A percentile compares a stretch with the other conserved stretches of the same genome.
Evolutionary conservation across 2,888 invertebrate genomes (phyloP).

Genomic region (Campoplex nolae): DNA sequence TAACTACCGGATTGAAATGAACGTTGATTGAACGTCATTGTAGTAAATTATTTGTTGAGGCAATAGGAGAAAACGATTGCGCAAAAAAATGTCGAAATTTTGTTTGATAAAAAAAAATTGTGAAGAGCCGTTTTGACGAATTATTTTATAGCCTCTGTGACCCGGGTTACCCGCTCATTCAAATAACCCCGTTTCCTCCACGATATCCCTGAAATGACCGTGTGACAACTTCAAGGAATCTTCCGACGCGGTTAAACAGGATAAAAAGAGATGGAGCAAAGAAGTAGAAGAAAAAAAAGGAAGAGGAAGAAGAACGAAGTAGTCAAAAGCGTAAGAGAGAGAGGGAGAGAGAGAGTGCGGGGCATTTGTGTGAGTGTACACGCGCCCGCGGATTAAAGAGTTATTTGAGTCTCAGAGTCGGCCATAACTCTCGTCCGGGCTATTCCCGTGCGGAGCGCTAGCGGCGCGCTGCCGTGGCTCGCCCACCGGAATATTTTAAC

Average conservation of each 20-base stretch:
- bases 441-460: constrained; percentile 81
- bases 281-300: constrained; percentile 41
- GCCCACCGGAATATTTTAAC: constrained; percentile 84
- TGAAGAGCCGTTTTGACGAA: not conserved
- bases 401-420: constrained; percentile 84
- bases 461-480: constrained; percentile 73
- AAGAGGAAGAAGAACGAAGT: constrained; percentile 34
- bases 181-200: constrained; percentile 3
- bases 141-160: constrained; percentile 1
- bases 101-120: not conserved
- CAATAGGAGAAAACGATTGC: not conserved
- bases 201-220: constrained; percentile 30
- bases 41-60: too few relatives aligned
- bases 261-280: constrained; percentile 48
- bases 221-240: constrained; percentile 65
- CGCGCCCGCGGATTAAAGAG: constrained; percentile 84
- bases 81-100: not conserved
- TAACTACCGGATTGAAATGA: not conserved
- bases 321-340: constrained; percentile 23
- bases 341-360: constrained; percentile 28
- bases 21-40: not conserved
- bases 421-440: constrained; percentile 83
- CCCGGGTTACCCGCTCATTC: not conserved
- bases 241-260: constrained; percentile 39
- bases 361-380: constrained; percentile 76